Conservation (phyloP, 2,113 vertebrate genomes). For the Nymphicus hollandicus region DNA sequence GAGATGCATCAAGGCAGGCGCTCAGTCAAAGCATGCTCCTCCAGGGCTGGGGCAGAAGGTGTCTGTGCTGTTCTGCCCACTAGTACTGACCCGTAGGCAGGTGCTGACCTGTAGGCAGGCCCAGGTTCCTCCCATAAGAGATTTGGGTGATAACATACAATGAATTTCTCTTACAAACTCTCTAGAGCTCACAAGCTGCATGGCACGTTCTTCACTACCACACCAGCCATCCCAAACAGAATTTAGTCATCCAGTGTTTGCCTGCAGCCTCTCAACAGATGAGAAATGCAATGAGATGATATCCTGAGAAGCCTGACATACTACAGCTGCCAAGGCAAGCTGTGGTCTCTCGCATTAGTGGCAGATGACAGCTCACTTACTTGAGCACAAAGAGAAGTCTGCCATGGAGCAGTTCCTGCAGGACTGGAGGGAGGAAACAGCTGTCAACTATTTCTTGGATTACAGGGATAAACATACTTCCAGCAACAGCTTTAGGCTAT, state of each 20-base stretch:
- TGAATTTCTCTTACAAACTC: rapidly evolving
- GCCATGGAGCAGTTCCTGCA: background rate
- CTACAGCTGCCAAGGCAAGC: conserved; percentile 24
- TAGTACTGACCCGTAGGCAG: background rate
- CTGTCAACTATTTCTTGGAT: conserved; percentile 53
- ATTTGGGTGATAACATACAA: background rate
- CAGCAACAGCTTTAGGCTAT: conserved; percentile 11
- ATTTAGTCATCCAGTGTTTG: background rate
- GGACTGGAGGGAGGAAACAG: conserved; percentile 46
- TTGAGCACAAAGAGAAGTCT: conserved; percentile 31
- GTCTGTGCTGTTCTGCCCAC: background rate
- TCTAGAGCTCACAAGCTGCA: background rate
- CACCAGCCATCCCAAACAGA: background rate
- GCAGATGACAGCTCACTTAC: conserved; percentile 44
- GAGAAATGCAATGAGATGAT: background rate
- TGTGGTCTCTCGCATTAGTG: background rate
- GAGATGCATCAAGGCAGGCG: background rate
- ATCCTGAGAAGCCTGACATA: background rate
- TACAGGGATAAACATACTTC: conserved; percentile 51
- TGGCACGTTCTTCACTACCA: rapidly evolving
- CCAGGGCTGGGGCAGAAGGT: background rate
- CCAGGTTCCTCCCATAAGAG: background rate
- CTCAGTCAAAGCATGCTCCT: background rate
- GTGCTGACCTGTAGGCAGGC: background rate
- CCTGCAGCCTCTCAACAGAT: background rate